These are phyloP conservation scores for Anoplolepis gracilipes DNA, from an alignment of 1,140 invertebrate species.

Conservation along the genomic window DNA sequence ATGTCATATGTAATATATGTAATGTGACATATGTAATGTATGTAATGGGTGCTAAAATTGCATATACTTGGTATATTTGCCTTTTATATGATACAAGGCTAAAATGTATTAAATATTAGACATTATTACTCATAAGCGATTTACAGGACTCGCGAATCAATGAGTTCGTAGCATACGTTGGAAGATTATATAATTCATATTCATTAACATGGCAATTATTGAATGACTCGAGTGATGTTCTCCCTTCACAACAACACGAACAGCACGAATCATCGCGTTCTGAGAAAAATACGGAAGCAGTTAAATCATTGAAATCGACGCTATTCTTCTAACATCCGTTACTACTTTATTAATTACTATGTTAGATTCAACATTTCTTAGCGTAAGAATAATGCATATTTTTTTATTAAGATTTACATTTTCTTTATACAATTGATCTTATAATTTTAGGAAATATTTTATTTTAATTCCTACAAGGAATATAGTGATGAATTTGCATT, in stretches of 20 bases:
- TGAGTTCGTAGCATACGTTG: constrained; percentile 19
- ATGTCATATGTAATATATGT: neutral
- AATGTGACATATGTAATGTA: constrained; percentile 1
- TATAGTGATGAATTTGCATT: no score
- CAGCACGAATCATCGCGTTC: constrained; percentile 49
- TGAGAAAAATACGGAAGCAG: constrained; percentile 28
- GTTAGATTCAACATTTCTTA: constrained; percentile 8
- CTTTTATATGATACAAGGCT: neutral
- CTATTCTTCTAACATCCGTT: constrained; percentile 24
- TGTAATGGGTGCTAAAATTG: neutral
- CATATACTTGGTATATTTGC: neutral
- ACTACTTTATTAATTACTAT: constrained; percentile 22
- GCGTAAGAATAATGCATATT: neutral
- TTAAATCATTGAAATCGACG: constrained; percentile 32
- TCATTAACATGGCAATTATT: constrained; percentile 21
- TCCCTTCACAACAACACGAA: constrained; percentile 11
- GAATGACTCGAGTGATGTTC: constrained; percentile 35
- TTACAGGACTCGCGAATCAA: constrained; percentile 8
- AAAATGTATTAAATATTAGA: constrained; percentile 17
- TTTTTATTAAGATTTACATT: constrained; percentile 1
- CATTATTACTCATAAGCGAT: neutral
- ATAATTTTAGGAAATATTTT: neutral
- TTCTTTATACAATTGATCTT: neutral
- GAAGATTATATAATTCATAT: neutral
- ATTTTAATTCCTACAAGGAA: neutral